phyloP scores from a whole-genome alignment of 2,888 invertebrate species.

The Drosophila nr. fundita region DNA sequence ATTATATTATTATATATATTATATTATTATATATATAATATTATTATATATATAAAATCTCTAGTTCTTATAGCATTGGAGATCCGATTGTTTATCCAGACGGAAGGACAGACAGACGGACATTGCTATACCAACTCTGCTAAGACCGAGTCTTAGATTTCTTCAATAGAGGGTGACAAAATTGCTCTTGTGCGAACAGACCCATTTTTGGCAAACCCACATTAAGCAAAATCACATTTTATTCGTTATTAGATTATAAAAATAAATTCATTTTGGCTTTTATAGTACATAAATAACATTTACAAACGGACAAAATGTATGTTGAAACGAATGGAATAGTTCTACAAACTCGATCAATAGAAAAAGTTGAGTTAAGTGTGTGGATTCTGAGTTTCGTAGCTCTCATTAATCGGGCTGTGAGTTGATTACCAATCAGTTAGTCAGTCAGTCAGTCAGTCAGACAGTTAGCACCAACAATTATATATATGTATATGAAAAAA shows the following conservation, averaged over 20 bases:
- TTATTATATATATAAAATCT: neutral
- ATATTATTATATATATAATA: neutral
- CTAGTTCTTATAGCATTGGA: neutral
- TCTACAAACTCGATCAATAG: neutral
- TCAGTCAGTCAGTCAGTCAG: neutral
- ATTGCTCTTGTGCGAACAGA: neutral
- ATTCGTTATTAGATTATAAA: neutral
- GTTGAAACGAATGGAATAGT: neutral
- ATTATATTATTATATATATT: too few relatives aligned
- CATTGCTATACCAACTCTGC: neutral
- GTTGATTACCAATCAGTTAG: conserved; percentile 5
- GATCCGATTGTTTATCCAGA: neutral
- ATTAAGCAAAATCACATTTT: neutral
- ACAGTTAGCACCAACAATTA: neutral
- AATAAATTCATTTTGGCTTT: neutral
- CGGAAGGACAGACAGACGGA: neutral
- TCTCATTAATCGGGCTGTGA: neutral
- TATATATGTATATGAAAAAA: neutral
- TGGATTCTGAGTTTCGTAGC: neutral
- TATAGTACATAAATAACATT: neutral
- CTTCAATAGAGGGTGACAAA: neutral
- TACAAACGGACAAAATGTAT: neutral
- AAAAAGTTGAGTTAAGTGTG: neutral
- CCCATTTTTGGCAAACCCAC: neutral
- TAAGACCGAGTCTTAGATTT: neutral